These are phyloP conservation scores for Diaphora mendica DNA, from an alignment of 2,888 invertebrate species.

Conservation along the genomic window DNA sequence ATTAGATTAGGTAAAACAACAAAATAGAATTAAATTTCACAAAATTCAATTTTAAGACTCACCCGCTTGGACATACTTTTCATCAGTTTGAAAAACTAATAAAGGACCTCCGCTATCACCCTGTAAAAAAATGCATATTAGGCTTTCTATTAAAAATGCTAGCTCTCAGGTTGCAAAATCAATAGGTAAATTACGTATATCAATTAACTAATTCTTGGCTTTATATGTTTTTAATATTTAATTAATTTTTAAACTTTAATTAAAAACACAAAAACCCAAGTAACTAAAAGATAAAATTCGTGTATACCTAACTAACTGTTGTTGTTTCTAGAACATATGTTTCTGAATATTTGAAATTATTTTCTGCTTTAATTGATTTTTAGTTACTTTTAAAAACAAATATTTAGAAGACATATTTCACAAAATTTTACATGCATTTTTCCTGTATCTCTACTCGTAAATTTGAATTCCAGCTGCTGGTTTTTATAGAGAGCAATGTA, in stretches of 20 bases:
- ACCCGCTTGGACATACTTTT: slow-evolving; percentile 88
- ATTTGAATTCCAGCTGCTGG: no score
- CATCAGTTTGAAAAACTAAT: slow-evolving; percentile 80
- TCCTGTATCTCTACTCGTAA: not conserved
- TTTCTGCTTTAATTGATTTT: not conserved
- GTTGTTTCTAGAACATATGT: not conserved
- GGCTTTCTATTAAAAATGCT: not conserved
- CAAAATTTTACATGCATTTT: not conserved
- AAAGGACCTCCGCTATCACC: slow-evolving; percentile 90
- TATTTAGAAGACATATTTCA: not conserved
- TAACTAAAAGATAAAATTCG: not conserved
- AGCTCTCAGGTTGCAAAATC: not conserved
- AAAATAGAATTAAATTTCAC: no score
- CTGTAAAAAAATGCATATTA: slow-evolving; percentile 64
- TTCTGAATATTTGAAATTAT: not conserved
- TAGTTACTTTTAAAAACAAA: not conserved
- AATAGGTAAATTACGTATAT: not conserved
- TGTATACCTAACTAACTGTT: no score
- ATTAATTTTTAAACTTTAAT: no score
- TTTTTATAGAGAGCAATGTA: no score
- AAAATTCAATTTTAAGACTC: not conserved
- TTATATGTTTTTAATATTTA: no score
- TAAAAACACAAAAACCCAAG: not conserved
- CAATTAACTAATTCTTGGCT: not conserved
- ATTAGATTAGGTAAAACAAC: no score